Evolutionary conservation across 2,113 vertebrate species (phyloP), one percentile per base, ranked within the genome.

Genomic region (Barbus barbus): DNA sequence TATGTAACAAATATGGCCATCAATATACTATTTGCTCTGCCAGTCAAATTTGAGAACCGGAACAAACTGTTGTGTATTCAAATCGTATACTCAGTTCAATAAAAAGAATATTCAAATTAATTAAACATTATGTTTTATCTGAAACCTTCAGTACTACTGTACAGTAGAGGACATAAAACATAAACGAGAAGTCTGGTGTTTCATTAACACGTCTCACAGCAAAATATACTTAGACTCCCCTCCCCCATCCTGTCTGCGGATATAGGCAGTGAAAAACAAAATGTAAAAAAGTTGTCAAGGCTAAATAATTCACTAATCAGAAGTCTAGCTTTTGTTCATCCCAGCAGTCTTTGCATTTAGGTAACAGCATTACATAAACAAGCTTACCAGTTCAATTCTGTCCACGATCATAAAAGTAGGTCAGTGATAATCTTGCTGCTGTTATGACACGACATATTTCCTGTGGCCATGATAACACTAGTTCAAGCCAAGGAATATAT

Each of bases 381-480:
- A 53, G 60, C 60, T 67, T 81, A 13, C 78, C 78, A 48, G n/a
- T 67, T 78, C 48, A 36, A 12, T 58, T 78, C 24, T 81, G 78
- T 38, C 41, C 78, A 67, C 41, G 9, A 67, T 67, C 61, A n/a
- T 67, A 81, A 48, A 81, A 81, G 61, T 81, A 69, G 79, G 79
- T 69, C 79, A 81, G 26, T 24, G 44, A 69, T 81, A 81, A 81
- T 79, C 77, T 26, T 46, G 28, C 3, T 46, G n/a, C 63, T 69
- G 44, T 48, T 65, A 69, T 51, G 79, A 53, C 61, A 81, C 44
- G 4, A 51, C 61, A 67, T 81, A 81, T 81, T 67, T 81, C 78
- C 38, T 18, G 61, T 67, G 63, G 41, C 61, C 78, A 81, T 69
- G 61, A 81, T 69, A 69, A 81, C 12, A 13, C 26, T 56, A 20